Base-by-base conservation (phyloP, 2,113 vertebrate genomes). In the Siphamia tubifer region DNA sequence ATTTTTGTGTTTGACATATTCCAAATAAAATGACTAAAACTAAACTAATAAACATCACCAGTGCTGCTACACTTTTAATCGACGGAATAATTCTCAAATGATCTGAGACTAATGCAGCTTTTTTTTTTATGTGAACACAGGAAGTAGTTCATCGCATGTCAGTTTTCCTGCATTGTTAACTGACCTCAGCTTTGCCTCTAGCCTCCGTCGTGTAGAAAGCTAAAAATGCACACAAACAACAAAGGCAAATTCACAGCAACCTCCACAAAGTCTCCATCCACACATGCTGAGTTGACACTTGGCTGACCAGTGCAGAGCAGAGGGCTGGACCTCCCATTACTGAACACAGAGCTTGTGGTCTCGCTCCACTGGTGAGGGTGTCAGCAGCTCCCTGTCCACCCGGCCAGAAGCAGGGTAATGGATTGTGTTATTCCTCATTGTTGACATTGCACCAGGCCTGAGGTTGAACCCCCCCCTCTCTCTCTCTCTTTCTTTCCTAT, bases 391-490 rank as follows among this genome's bases (percentile, higher is more conserved):
- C 73, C 58, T 39, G 62, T 79, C 71, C 71, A 63, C 43, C 67
- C 49, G 61, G 71, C 74, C 65, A 73, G 57, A 80, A 82, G 71
- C 74, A 84, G 75, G 43, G 77, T 89, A 88, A 89, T 80, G 81
- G 90, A 87, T 89, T 79, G 79, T 86, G 79, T 88, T 87, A 80
- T 86, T 83, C 68, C 74, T 70, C n/a, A 31, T 67, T 80, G 81
- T 86, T 80, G 79, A 87, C 77, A 80, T 64, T 73, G 55, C 77
- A 68, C 75, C 61, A 65, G 48, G 48, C 70, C 78, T 32, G 44
- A 62, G 61, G 68, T 68, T 80, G 71, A 63, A 49, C 27, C 45
- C 48, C 38, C 48, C 36, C 68, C 27, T 31, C 6, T n/a, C 47
- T 13, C 62, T 17, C 24, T 52, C 40, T 23, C 65, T 8, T 15